Conservation (phyloP, 2,113 vertebrate species). For the Solea senegalensis region DNA sequence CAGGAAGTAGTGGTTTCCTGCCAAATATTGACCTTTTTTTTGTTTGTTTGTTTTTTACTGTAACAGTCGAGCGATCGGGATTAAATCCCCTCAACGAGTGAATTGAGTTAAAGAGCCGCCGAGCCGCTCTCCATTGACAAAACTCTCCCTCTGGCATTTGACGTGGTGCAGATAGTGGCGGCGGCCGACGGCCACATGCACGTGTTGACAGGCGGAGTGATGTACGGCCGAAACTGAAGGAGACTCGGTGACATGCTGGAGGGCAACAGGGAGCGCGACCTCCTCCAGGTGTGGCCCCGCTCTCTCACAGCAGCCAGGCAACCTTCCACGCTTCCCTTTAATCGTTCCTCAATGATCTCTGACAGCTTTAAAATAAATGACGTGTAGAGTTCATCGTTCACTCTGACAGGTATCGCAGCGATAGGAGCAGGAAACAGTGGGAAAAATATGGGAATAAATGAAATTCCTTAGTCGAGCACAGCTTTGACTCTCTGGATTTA, state of each 20-base stretch:
- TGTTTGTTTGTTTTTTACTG: background rate
- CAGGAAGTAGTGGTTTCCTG: slow-evolving; percentile 25
- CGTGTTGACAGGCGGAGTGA: slow-evolving; percentile 71
- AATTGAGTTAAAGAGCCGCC: slow-evolving; percentile 46
- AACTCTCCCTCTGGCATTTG: slow-evolving; percentile 28
- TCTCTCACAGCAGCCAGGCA: slow-evolving; percentile 35
- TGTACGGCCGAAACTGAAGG: slow-evolving; percentile 43
- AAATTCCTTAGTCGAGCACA: slow-evolving; percentile 30
- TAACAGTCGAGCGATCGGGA: slow-evolving; percentile 6
- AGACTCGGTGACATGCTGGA: slow-evolving; percentile 43
- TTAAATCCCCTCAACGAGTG: slow-evolving; percentile 41
- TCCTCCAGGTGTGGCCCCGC: slow-evolving; percentile 75
- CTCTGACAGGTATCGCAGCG: slow-evolving; percentile 51
- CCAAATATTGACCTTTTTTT: slow-evolving; percentile 28
- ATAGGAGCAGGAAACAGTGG: slow-evolving; percentile 49
- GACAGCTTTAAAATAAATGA: slow-evolving; percentile 56
- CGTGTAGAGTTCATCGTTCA: slow-evolving; percentile 47
- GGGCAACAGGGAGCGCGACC: slow-evolving; percentile 72
- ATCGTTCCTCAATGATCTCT: slow-evolving; percentile 29
- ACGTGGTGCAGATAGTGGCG: slow-evolving; percentile 37
- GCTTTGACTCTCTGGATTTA: no score
- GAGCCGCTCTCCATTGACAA: slow-evolving; percentile 25
- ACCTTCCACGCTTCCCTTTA: slow-evolving; percentile 20
- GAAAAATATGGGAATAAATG: slow-evolving; percentile 48
- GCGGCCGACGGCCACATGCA: slow-evolving; percentile 38